Evolutionary conservation across 2,113 vertebrate genomes (phyloP).

Genomic region (Sterna hirundo): DNA sequence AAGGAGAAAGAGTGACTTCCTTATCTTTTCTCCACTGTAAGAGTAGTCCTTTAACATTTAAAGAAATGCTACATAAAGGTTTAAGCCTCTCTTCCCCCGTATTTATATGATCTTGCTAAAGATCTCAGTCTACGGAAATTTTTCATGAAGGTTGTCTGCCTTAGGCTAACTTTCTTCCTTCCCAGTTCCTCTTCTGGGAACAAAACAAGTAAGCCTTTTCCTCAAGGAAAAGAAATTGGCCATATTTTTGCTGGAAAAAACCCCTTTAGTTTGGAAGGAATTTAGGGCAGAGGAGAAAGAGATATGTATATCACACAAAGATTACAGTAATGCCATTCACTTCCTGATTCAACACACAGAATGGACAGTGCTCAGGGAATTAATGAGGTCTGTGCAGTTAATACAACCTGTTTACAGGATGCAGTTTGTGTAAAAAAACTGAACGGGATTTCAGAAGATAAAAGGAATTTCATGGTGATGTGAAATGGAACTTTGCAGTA

Average conservation of each 20-base stretch:
- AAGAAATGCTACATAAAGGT: background rate
- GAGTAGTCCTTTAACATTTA: background rate
- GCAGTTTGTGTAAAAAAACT: background rate
- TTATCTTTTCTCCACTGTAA: background rate
- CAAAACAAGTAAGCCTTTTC: background rate
- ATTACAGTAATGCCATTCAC: background rate
- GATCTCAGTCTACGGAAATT: background rate
- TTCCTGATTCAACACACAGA: slow-evolving; percentile 56
- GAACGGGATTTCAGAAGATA: background rate
- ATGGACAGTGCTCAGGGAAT: slow-evolving; percentile 56
- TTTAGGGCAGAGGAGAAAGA: background rate
- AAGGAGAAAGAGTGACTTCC: background rate
- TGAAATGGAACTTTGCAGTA: background rate
- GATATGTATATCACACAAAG: background rate
- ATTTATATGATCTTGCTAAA: background rate
- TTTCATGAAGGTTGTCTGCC: background rate
- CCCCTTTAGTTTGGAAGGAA: background rate
- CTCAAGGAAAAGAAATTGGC: background rate
- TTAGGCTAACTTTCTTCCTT: background rate
- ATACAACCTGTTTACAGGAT: background rate
- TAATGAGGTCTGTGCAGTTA: background rate
- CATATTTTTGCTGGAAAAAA: background rate
- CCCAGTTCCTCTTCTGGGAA: background rate
- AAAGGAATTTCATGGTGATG: background rate
- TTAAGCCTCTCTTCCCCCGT: background rate